A percentile compares a stretch with the other conserved stretches of the same genome.
Evolutionary conservation across 2,113 vertebrate species (phyloP).

Genomic region (Mandrillus leucophaeus): DNA sequence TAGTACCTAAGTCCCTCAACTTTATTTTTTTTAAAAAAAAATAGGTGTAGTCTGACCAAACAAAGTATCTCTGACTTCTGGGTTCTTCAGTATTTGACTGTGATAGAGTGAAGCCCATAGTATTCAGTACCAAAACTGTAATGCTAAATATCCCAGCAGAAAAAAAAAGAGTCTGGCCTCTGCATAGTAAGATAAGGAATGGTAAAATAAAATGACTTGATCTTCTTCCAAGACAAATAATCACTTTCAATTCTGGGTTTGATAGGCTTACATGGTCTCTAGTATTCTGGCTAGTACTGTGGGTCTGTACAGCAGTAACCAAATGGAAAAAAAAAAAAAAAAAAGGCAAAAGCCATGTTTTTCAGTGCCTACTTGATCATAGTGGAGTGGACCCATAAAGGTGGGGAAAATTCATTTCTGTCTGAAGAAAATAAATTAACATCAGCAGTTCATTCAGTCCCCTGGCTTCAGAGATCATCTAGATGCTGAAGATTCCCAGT

Average conservation of each 20-base stretch:
- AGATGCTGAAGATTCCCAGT: background rate
- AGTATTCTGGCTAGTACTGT: background rate
- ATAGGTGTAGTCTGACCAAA: background rate
- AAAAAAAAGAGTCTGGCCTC: background rate
- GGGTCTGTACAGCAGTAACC: background rate
- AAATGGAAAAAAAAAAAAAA: background rate
- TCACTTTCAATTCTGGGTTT: background rate
- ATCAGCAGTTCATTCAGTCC: background rate
- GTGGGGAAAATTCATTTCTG: background rate
- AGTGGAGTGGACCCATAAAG: background rate
- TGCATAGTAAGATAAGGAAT: background rate
- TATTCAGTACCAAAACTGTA: background rate
- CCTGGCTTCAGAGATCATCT: background rate
- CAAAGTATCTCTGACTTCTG: background rate
- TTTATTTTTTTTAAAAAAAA: background rate
- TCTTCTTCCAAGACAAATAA: background rate
- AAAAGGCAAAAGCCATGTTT: background rate
- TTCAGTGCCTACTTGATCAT: background rate
- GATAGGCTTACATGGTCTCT: no score
- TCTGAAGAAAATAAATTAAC: background rate
- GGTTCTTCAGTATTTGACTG: background rate
- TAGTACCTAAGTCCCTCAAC: background rate
- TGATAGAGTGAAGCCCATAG: background rate
- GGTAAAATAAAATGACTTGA: background rate
- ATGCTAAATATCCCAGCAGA: background rate